Percentiles rank a stretch among this genome's conserved stretches.
These are phyloP conservation scores for Pelodytes ibericus DNA, from an alignment of 2,797 vertebrate genomes.

Conservation along the genomic window DNA sequence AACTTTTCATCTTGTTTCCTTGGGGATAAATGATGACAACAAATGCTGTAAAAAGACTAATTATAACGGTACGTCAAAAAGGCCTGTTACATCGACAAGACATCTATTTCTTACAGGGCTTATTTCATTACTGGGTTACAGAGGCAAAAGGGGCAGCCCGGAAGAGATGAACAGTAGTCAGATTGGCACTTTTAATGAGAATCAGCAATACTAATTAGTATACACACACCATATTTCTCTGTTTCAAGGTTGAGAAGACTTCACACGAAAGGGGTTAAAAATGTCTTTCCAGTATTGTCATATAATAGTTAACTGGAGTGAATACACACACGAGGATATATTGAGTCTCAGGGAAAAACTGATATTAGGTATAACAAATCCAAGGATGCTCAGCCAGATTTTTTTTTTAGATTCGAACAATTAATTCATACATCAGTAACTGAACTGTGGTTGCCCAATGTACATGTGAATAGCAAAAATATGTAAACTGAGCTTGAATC, in stretches of 20 bases:
- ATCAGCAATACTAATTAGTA: background rate
- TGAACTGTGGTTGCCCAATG: too few relatives aligned
- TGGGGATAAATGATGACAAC: constrained; percentile 24
- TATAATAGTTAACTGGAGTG: too few relatives aligned
- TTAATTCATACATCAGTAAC: too few relatives aligned
- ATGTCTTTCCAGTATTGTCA: too few relatives aligned
- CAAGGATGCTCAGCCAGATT: too few relatives aligned
- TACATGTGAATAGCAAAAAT: too few relatives aligned
- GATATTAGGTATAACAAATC: too few relatives aligned
- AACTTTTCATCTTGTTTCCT: constrained; percentile 25
- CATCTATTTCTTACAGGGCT: background rate
- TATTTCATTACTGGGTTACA: background rate
- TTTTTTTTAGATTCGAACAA: too few relatives aligned
- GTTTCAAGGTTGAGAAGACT: background rate
- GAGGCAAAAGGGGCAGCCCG: background rate
- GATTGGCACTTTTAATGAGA: background rate
- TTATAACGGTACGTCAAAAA: constrained; percentile 31
- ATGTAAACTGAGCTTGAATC: too few relatives aligned
- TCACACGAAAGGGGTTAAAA: too few relatives aligned
- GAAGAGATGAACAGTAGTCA: background rate
- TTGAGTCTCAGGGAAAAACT: too few relatives aligned
- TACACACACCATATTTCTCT: background rate
- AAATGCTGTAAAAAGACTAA: constrained; percentile 36
- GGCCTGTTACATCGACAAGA: constrained; percentile 14
- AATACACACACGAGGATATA: too few relatives aligned